Base-by-base conservation (phyloP, 2,113 vertebrate genomes). In the Hippocampus guttulatus region DNA sequence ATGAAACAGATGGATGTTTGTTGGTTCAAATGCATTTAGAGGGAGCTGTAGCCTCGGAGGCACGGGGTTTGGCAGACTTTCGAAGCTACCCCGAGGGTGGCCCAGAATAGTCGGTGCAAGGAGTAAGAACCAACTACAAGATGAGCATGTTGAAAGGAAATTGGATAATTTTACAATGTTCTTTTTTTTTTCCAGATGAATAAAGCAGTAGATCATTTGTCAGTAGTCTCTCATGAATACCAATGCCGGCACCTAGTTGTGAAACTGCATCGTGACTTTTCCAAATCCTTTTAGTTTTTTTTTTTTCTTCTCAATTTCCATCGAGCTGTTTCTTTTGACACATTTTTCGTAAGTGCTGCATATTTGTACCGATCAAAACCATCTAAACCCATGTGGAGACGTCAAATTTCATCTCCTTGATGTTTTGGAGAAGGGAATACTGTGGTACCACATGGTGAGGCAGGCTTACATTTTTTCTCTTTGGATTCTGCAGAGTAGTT, bases 21-120 rank as follows among this genome's bases (percentile, higher is more conserved):
- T 90, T 86, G 85, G 83, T 89, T 90, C 83, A 89, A 76, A 89
- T 88, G 84, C 84, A 41, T 90, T 85, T 87, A 83, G 81, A 82
- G 73, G 72, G 74, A 82, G 72, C 77, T 74, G 70, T 78, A 81
- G 88, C 84, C 86, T 82, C 1, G 69, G 74, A 87, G 85, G 83
- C 84, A 80, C 27, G 38, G 45, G 14, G 78, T 76, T 74, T 65
- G 71, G 71, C 72, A 71, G 57, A 77, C 77, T 79, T 84, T 70
- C 72, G 70, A 85, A 81, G 81, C 62, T 27, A 21, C 78, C 85
- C 79, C 45, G 65, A 74, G 81, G 85, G 83, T 20, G 38, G 74
- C 78, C 84, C 74, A 43, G 80, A 87, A 86, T 72, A 78, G 60
- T 64, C 74, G 60, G 54, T 61, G 67, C 77, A 74, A 67, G 76